Conservation (phyloP, 2,113 vertebrate genomes). For the Pogonocichla stellata region DNA sequence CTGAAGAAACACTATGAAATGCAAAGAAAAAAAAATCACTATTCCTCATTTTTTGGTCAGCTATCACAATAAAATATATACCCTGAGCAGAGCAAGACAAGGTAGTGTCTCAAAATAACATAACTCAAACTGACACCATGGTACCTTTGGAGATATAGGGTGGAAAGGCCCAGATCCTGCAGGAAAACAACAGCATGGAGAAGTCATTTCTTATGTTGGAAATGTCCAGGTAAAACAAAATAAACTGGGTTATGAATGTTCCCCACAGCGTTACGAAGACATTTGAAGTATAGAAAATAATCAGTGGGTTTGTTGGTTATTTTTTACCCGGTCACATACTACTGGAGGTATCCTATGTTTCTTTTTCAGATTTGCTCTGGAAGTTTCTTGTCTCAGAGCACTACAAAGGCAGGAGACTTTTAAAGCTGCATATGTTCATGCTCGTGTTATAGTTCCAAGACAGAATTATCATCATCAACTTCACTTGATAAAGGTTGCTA, state of each 20-base stretch:
- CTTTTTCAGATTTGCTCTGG: background rate
- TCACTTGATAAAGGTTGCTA: constrained; percentile 15
- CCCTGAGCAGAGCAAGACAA: background rate
- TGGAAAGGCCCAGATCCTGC: background rate
- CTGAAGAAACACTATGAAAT: background rate
- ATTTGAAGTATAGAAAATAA: background rate
- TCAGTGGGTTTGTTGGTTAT: background rate
- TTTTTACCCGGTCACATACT: background rate
- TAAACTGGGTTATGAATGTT: background rate
- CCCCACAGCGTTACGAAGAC: background rate
- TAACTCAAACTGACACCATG: background rate
- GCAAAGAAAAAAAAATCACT: background rate
- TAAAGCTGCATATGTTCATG: constrained; percentile 7
- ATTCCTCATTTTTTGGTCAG: background rate
- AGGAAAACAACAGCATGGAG: background rate
- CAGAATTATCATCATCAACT: background rate
- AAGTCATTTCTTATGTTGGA: background rate
- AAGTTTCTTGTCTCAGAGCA: background rate
- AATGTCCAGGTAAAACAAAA: background rate
- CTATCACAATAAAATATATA: background rate
- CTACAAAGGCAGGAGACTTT: background rate
- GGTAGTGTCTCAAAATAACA: background rate
- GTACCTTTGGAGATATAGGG: background rate
- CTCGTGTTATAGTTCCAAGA: background rate
- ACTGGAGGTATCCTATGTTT: background rate